These are phyloP conservation scores for Diarsia mendica DNA, from an alignment of 2,888 invertebrate species.

Conservation along the genomic window DNA sequence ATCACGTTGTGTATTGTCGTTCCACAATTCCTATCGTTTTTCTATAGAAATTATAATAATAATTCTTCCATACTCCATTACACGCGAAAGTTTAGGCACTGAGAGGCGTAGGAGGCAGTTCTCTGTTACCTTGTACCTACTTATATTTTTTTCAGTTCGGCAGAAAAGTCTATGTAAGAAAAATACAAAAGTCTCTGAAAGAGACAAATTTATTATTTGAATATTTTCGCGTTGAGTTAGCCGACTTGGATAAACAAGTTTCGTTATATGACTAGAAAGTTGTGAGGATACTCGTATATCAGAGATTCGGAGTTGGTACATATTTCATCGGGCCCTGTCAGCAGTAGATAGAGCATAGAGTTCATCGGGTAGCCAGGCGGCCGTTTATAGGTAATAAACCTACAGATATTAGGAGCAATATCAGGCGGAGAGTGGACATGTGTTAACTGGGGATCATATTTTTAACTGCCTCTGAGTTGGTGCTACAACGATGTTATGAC, in stretches of 20 bases:
- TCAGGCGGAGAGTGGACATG: constrained; percentile 14
- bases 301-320: constrained; percentile 35
- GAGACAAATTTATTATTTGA: constrained; percentile 48
- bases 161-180: constrained; percentile 39
- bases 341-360: constrained; percentile 27
- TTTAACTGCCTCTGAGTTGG: constrained; percentile 26
- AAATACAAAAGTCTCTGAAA: constrained; percentile 49
- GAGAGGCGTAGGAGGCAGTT: constrained; percentile 52
- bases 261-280: constrained; percentile 41
- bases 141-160: constrained; percentile 43
- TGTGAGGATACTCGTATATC: constrained; percentile 21
- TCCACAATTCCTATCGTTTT: constrained; percentile 73
- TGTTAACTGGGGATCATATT: constrained; percentile 42
- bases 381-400: constrained; percentile 52
- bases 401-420: constrained; percentile 48
- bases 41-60: constrained; percentile 79
- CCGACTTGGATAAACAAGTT: constrained; percentile 54
- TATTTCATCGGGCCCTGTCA: constrained; percentile 42
- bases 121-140: constrained; percentile 54
- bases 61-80: constrained; percentile 82
- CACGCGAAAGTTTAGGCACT: constrained; percentile 73
- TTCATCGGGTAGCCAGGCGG: constrained; percentile 16
- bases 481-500: constrained; percentile 5
- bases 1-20: constrained; percentile 67
- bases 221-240: constrained; percentile 42